Base-by-base conservation (phyloP, 2,113 vertebrate genomes). In the Prinia subflava region DNA sequence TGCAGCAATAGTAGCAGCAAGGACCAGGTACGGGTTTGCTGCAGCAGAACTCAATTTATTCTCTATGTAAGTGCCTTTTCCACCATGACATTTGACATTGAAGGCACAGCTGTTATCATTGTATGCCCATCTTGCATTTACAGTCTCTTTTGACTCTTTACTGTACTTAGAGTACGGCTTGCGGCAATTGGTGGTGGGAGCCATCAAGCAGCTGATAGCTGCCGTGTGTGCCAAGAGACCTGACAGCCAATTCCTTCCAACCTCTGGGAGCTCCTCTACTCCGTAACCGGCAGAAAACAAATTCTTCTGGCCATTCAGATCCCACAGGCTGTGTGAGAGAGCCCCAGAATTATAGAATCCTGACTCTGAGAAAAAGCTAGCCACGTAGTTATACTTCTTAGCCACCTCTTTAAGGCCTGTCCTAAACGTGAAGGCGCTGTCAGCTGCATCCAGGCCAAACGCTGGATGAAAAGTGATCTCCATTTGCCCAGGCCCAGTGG, bases 391-490 rank as follows among this genome's bases (percentile, higher is more conserved):
- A 64, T 99, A 98, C 83, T 99, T 99, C 82, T 98, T 98, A 31
- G 99, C 99, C 92, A 99, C 98, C 92, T 99, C 99, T 89, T 99
- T 99, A 93, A 99, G 98, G 80, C 98, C 99, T 7, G 99, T 98
- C 96, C 98, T 98, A 88, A 99, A 99, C 0, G 99, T 99, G 83
- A 99, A 99, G 55, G 99, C 99, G 21, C 98, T 98, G 88, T 99
- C 99, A 4, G 99, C 99, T 10, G 98, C 97, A 12, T 96, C 95
- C 13, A 99, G 98, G 73, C 99, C 99, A 96, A 99, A 99, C 1
- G 98, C 98, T 1, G 99, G 98, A 94, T 98, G 98, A 91, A 99
- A 98, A 87, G 98, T 98, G 77, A 99, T 98, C 96, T 99, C 99
- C 98, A 99, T 99, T 92, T 99, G 99, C 31, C 99, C 99, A 5